Evolutionary conservation across 2,113 vertebrate species (phyloP).

Genomic region (Pica pica): DNA sequence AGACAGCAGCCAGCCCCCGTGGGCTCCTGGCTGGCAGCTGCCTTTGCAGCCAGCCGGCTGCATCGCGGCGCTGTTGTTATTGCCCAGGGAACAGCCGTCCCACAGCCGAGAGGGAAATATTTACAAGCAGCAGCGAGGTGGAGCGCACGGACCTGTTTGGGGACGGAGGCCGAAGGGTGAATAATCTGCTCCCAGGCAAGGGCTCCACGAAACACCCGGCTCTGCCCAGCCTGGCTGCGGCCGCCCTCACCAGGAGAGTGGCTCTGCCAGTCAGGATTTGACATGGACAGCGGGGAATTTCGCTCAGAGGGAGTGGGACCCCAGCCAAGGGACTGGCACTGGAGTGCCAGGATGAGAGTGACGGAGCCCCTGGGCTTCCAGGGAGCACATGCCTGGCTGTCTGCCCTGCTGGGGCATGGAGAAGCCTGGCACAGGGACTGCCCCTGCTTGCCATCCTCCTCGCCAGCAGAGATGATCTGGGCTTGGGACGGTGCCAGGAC

Average conservation of each 20-base stretch:
- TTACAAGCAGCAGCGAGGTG: constrained; percentile 9
- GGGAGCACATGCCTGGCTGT: not conserved
- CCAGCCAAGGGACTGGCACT: not conserved
- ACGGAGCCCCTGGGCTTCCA: not conserved
- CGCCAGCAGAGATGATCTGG: not conserved
- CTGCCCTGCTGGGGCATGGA: not conserved
- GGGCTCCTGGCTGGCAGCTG: not conserved
- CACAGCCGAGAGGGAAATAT: not conserved
- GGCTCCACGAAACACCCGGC: not conserved
- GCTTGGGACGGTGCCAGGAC: not conserved
- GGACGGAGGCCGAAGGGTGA: not conserved
- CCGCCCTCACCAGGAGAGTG: not conserved
- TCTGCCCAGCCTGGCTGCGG: not conserved
- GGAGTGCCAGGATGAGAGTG: not conserved
- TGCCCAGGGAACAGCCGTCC: not conserved
- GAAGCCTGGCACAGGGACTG: not conserved
- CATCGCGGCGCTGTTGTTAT: not conserved
- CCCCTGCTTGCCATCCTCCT: not conserved
- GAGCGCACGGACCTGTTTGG: constrained; percentile 48
- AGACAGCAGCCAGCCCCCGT: not conserved
- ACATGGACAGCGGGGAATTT: not conserved
- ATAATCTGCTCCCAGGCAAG: constrained; percentile 8
- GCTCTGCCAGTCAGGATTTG: not conserved
- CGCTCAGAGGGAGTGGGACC: not conserved
- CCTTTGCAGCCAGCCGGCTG: not conserved